A percentile compares a stretch with the other conserved stretches of the same genome.
Evolutionary conservation across 2,888 invertebrate species (phyloP).

Genomic region (Cataglyphis rosenhaueri): DNA sequence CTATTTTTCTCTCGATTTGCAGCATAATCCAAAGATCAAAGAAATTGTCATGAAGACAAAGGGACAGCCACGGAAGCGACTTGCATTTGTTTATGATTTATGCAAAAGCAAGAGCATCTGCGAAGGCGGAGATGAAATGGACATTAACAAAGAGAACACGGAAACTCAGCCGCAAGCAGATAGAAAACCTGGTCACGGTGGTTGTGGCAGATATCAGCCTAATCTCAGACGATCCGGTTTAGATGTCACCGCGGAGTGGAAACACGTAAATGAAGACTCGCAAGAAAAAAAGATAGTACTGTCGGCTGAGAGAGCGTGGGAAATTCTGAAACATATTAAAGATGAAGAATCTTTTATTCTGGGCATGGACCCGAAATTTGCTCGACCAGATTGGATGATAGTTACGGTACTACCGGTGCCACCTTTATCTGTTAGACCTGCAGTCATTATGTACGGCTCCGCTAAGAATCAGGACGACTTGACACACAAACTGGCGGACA

Average conservation of each 20-base stretch:
- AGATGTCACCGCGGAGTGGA: constrained; percentile 99
- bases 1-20: constrained; percentile 74
- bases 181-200: constrained; percentile 93
- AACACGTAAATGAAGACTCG: constrained; percentile 98
- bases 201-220: constrained; percentile 99
- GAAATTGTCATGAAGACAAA: constrained; percentile 98
- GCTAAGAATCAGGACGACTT: constrained; percentile 99
- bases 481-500: constrained; percentile 99
- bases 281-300: constrained; percentile 98
- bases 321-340: constrained; percentile 97
- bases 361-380: constrained; percentile 98
- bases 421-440: constrained; percentile 97
- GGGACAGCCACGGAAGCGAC: constrained; percentile 97
- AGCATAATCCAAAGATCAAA: constrained; percentile 96
- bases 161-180: constrained; percentile 84
- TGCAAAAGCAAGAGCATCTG: constrained; percentile 99
- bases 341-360: constrained; percentile 98
- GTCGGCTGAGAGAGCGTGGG: constrained; percentile 98
- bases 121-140: constrained; percentile 99
- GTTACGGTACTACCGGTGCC: constrained; percentile 99
- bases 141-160: constrained; percentile 93
- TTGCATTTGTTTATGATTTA: constrained; percentile 98
- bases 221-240: constrained; percentile 95
- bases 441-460: constrained; percentile 99
- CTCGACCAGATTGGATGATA: constrained; percentile 99